phyloP scores from a whole-genome alignment of 2,113 vertebrate species.

The Serinus canaria region DNA sequence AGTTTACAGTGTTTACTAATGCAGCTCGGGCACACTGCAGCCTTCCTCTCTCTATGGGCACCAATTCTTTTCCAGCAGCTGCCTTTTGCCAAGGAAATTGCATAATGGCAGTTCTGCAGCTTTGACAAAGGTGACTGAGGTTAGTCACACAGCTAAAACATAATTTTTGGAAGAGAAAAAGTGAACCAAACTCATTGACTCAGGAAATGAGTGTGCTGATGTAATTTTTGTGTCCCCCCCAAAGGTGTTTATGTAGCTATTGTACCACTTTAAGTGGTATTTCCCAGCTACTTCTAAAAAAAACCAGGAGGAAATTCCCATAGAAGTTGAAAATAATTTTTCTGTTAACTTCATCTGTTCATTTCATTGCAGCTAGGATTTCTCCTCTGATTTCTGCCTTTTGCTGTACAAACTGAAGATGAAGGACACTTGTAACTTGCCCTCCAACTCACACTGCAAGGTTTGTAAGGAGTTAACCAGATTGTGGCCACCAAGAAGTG shows the following conservation, averaged over 20 bases:
- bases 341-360: neutral
- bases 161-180: neutral
- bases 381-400: neutral
- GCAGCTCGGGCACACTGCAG: neutral
- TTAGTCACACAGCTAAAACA: neutral
- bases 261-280: neutral
- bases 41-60: neutral
- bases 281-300: neutral
- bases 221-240: neutral
- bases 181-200: neutral
- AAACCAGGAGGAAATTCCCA: neutral
- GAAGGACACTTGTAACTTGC: neutral
- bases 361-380: neutral
- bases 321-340: neutral
- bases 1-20: neutral
- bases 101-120: neutral
- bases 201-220: neutral
- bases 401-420: neutral
- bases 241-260: neutral
- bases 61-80: neutral
- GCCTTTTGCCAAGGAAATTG: neutral
- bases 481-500: neutral
- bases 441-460: neutral
- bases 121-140: neutral
- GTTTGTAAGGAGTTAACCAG: neutral